Base-by-base conservation (phyloP, 1,140 invertebrate genomes). In the Saccostrea echinata region DNA sequence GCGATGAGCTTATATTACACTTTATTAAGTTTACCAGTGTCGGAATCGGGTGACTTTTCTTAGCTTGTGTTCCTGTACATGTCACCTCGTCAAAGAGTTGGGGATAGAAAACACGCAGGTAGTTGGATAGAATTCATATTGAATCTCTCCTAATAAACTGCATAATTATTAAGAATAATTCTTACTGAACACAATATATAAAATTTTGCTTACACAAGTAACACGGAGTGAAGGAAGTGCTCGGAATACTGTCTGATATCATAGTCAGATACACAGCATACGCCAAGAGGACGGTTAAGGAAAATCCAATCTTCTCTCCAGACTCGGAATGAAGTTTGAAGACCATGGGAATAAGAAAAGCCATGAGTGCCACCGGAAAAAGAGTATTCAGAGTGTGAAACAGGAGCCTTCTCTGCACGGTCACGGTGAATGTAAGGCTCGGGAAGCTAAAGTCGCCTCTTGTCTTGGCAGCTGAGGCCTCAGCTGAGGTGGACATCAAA, bases 241-340 rank as follows among this genome's bases (percentile, higher is more conserved):
- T 85, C 0, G 91, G 91, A 55, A 92, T 90, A 81, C 84, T 90
- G 35, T 90, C 90, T 2, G 88, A 85, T 35, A 92, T 88, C 61
- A 90, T 86, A 21, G 90, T 91, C 18, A 92, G 68, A 24, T 91
- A 89, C 18, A 92, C 89, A 33, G 88, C 84, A 30, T 89, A 90
- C 27, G 90, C 88, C 55, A 92, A 84, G 4, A 92, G 87, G 13
- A 92, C 91, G 4, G 90, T 91, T 35, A 91, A 68, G 3, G 91
- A 84, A 83, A 88, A 91, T 6, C 91, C 88, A 85, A 91, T 84
- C 80, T 91, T 92, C 85, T 92, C 91, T 51, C 91, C 91, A 27
- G 91, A 89, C 30, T 92, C 91, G 13, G 86, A 27, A 13, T 90
- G 91, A 27, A 92, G 81, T 21, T 85, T 76, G 71, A 92, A 92